These are phyloP conservation scores for Baccha elongata DNA, from an alignment of 2,888 invertebrate species.

Conservation along the genomic window DNA sequence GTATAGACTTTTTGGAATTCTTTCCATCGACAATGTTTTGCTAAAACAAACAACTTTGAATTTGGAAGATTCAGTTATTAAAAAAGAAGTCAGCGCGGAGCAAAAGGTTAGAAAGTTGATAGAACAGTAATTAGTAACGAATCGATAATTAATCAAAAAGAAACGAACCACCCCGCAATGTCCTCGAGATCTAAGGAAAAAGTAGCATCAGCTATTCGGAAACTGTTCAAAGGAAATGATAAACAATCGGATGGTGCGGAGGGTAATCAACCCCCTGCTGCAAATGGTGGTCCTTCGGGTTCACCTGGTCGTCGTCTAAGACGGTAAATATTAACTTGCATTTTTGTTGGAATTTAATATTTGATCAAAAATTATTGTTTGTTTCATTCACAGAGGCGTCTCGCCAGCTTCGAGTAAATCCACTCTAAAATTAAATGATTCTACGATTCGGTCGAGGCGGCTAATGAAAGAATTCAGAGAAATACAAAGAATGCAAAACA, in stretches of 20 bases:
- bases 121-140: conserved; percentile 11
- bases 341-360: background rate
- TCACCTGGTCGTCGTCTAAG: conserved; percentile 84
- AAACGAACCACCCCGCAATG: conserved; percentile 83
- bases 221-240: conserved; percentile 88
- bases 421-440: conserved; percentile 84
- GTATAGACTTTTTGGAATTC: conserved; percentile 12
- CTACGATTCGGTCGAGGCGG: conserved; percentile 88
- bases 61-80: conserved; percentile 12
- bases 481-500: conserved; percentile 88
- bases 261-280: conserved; percentile 76
- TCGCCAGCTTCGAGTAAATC: conserved; percentile 83
- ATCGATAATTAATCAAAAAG: conserved; percentile 39
- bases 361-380: conserved; percentile 2
- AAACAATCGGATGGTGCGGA: conserved; percentile 86
- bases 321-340: conserved; percentile 64
- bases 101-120: background rate
- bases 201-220: conserved; percentile 90
- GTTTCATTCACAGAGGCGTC: conserved; percentile 77
- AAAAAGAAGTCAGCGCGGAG: conserved; percentile 16
- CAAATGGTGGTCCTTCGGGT: conserved; percentile 83
- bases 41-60: background rate
- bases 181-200: conserved; percentile 91
- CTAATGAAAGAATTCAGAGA: conserved; percentile 94
- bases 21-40: conserved; percentile 35